Base-by-base conservation (phyloP, 1,140 invertebrate genomes). In the Sinonovacula constricta region DNA sequence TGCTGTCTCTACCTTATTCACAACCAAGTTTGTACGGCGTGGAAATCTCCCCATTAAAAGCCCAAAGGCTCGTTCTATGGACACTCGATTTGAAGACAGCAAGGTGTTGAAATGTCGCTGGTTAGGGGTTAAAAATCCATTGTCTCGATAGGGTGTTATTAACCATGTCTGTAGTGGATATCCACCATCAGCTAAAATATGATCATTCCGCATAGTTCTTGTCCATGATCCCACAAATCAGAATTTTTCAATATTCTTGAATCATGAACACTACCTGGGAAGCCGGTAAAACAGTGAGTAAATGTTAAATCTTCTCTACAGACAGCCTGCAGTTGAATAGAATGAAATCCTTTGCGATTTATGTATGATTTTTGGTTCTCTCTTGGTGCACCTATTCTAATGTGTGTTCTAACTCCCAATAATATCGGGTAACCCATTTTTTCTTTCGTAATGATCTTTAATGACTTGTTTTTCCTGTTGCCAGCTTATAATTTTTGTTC, bases 51-150 rank as follows among this genome's bases (percentile, higher is more conserved):
- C 53, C 78, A 90, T 90, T 49, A 72, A 60, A 31, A 78, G 33
- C 10, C 69, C 62, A 83, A 88, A 89, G 31, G 71, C 28, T 56
- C 59, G 1, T 82, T 90, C 89, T 60, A 90, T 88, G 49, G 65
- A 14, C 4, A 88, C 81, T 49, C 88, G 54, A 28, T 76, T 81
- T 59, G 67, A 18, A 63, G 66, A 83, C 39, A 85, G 82, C 49
- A 57, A 54, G 31, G 39, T 59, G 74, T 89, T 91, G 71, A 79
- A 90, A 53, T 72, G 77, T 45, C 28, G 81, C 78, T 90, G 83
- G 18, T 80, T 53, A 57, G 24, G 22, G 22, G 72, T 84, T n/a
- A 91, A 71, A 75, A 87, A 79, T 18, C 69, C 81, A 60, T 78
- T 82, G 34, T 84, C 78, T 33, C 65, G 71, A 30, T 59, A 82